These are phyloP conservation scores for Laothoe populi DNA, from an alignment of 2,888 invertebrate genomes.

Conservation along the genomic window DNA sequence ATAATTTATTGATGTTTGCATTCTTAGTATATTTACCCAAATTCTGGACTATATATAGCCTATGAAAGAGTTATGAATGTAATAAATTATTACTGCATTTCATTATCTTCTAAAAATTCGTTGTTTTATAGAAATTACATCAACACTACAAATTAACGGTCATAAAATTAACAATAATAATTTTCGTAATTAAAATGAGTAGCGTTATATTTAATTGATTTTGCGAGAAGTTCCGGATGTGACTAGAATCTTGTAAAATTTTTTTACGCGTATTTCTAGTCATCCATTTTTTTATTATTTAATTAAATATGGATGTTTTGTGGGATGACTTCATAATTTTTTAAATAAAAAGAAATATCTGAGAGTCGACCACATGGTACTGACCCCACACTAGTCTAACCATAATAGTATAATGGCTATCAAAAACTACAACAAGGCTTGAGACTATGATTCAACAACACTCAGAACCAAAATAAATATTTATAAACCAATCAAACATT, in stretches of 20 bases:
- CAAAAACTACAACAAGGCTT: too few relatives aligned
- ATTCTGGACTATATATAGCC: background rate
- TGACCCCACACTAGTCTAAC: too few relatives aligned
- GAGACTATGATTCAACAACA: too few relatives aligned
- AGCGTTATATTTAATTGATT: background rate
- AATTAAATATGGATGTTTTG: too few relatives aligned
- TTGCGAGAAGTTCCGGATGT: slow-evolving; percentile 12
- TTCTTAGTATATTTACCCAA: background rate
- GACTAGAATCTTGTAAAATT: background rate
- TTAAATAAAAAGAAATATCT: too few relatives aligned
- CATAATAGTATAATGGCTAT: too few relatives aligned
- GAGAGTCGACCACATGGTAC: too few relatives aligned
- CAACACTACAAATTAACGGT: slow-evolving; percentile 8
- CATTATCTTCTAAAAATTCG: background rate
- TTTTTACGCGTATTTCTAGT: too few relatives aligned
- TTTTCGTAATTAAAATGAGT: slow-evolving; percentile 13
- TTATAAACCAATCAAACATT: too few relatives aligned
- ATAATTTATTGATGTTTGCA: background rate
- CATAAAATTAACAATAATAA: slow-evolving; percentile 20
- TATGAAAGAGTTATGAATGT: background rate
- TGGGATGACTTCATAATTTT: too few relatives aligned
- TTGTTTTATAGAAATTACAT: background rate
- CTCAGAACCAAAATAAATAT: too few relatives aligned
- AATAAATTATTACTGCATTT: slow-evolving; percentile 17
- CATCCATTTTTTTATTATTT: too few relatives aligned